Evolutionary conservation across 2,888 invertebrate genomes (phyloP).

Genomic region (Ormia ochracea): DNA sequence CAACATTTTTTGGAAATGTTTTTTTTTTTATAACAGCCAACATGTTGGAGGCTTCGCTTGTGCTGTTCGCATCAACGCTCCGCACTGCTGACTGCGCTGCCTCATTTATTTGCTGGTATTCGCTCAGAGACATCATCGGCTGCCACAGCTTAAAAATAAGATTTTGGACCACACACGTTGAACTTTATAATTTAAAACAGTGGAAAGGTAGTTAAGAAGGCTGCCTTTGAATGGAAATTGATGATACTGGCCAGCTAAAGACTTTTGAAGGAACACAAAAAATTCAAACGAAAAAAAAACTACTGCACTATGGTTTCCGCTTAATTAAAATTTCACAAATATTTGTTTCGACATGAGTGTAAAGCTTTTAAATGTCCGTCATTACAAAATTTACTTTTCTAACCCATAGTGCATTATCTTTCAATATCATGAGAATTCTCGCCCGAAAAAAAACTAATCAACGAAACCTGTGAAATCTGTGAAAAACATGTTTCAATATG

Average conservation of each 20-base stretch:
- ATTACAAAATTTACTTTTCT: not conserved
- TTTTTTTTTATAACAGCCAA: constrained; percentile 40
- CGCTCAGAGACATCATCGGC: constrained; percentile 33
- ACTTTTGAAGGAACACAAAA: constrained; percentile 36
- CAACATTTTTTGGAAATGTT: constrained; percentile 49
- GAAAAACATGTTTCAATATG: constrained; percentile 60
- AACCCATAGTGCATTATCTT: constrained; percentile 34
- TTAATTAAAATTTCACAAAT: not conserved
- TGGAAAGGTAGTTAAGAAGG: constrained; percentile 50
- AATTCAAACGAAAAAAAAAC: not conserved
- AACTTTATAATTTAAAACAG: constrained; percentile 62
- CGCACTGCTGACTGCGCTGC: not conserved
- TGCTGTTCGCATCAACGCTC: not conserved
- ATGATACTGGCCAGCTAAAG: constrained; percentile 52
- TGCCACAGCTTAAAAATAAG: constrained; percentile 45
- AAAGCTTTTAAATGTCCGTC: not conserved
- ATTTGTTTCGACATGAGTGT: not conserved
- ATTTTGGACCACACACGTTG: constrained; percentile 68
- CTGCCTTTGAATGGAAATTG: constrained; percentile 60
- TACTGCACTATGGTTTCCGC: constrained; percentile 6
- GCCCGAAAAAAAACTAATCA: constrained; percentile 26
- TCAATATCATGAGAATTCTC: constrained; percentile 52
- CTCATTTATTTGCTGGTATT: constrained; percentile 24
- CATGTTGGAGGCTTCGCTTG: constrained; percentile 42
- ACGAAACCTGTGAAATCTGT: constrained; percentile 53